Conservation (phyloP, 2,888 invertebrate species). For the Eulithis testata region DNA sequence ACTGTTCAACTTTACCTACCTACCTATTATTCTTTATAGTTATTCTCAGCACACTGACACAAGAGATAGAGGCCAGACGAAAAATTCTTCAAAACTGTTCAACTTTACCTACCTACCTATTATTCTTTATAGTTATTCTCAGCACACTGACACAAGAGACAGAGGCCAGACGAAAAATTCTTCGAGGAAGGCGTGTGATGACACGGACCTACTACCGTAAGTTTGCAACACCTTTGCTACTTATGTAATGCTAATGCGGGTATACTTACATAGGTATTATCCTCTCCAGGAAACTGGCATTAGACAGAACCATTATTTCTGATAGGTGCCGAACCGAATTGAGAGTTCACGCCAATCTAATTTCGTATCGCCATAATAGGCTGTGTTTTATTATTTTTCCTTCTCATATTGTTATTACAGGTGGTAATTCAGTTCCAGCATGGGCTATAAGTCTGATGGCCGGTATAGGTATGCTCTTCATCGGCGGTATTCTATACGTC, state of each 20-base stretch:
- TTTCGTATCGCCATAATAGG: too few species aligned
- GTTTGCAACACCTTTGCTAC: conserved; percentile 56
- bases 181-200: conserved; percentile 91
- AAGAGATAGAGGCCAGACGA: conserved; percentile 90
- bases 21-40: conserved; percentile 75
- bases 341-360: too few species aligned
- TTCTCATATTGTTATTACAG: conserved; percentile 64
- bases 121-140: conserved; percentile 84
- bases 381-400: not conserved
- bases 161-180: conserved; percentile 91
- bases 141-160: conserved; percentile 88
- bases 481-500: conserved; percentile 88
- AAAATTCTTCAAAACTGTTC: conserved; percentile 91
- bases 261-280: too few species aligned
- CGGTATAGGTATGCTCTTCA: conserved; percentile 87
- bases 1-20: too few species aligned
- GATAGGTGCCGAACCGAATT: too few species aligned
- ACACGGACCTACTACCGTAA: conserved; percentile 92
- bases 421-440: conserved; percentile 88
- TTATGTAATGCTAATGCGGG: too few species aligned
- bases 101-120: conserved; percentile 39
- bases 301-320: too few species aligned
- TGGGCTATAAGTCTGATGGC: conserved; percentile 90
- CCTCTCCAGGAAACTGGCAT: too few species aligned
- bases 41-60: conserved; percentile 87